Percentiles rank a stretch among this genome's conserved stretches.
These are phyloP conservation scores for Rhyacophila evoluta DNA, from an alignment of 2,888 invertebrate genomes.

Conservation along the genomic window DNA sequence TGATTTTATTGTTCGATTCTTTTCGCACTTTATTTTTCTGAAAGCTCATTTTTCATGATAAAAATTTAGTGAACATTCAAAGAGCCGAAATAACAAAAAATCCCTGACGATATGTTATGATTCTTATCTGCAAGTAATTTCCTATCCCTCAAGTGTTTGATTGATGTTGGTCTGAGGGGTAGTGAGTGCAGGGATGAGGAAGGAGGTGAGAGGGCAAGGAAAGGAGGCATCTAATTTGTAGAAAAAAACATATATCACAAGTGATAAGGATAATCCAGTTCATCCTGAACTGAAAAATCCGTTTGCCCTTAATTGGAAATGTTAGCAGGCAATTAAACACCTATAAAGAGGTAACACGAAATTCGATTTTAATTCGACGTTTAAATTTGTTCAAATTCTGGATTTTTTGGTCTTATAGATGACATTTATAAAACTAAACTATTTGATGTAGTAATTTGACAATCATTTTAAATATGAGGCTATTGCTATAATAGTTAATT, in stretches of 20 bases:
- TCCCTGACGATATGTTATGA: slow-evolving; percentile 51
- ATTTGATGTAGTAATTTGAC: too few species aligned
- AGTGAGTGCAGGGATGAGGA: background rate
- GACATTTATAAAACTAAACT: too few species aligned
- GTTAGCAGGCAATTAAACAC: background rate
- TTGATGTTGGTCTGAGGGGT: slow-evolving; percentile 47
- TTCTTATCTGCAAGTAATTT: slow-evolving; percentile 53
- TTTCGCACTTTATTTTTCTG: background rate
- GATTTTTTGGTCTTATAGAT: too few species aligned
- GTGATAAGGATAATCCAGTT: slow-evolving; percentile 32
- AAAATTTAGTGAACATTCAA: slow-evolving; percentile 6
- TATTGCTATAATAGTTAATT: too few species aligned
- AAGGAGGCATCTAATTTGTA: slow-evolving; percentile 40
- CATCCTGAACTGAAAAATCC: background rate
- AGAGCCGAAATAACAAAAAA: slow-evolving; percentile 15
- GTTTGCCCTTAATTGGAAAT: background rate
- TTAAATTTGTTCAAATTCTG: too few species aligned
- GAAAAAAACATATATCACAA: slow-evolving; percentile 47
- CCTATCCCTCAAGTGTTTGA: slow-evolving; percentile 54
- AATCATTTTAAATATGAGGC: too few species aligned
- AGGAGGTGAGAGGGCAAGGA: background rate
- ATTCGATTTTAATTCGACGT: too few species aligned
- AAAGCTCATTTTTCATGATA: slow-evolving; percentile 7
- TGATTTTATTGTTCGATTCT: too few species aligned
- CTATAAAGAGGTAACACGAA: background rate